Evolutionary conservation across 2,888 invertebrate genomes (phyloP).

Genomic region (Heliconius sara): DNA sequence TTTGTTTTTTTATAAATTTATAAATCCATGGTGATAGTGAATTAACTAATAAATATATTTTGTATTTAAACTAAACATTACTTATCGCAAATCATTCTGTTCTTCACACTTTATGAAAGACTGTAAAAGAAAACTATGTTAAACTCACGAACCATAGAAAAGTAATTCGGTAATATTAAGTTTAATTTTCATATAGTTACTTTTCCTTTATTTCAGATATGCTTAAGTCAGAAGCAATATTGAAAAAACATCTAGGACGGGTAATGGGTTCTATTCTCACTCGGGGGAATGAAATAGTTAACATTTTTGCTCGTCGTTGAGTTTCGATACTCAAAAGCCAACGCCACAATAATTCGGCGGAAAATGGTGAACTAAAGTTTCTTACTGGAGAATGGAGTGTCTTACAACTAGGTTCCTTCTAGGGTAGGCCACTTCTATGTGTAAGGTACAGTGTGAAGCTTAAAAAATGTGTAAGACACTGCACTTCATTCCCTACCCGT

Average conservation of each 20-base stretch:
- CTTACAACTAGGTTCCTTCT: background rate
- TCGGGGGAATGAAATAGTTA: no score
- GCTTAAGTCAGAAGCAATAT: no score
- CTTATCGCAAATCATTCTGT: no score
- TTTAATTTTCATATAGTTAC: no score
- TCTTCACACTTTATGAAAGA: background rate
- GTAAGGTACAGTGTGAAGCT: background rate
- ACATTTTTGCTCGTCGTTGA: no score
- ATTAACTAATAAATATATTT: background rate
- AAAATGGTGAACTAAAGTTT: background rate
- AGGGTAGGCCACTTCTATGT: background rate
- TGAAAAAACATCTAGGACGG: no score
- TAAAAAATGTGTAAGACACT: background rate
- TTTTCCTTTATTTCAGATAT: no score
- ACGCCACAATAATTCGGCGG: background rate
- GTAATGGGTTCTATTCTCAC: no score
- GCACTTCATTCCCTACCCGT: no score
- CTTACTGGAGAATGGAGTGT: background rate
- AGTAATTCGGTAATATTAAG: background rate
- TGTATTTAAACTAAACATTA: background rate
- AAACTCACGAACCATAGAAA: background rate
- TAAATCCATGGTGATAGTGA: background rate
- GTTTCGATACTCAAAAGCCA: no score
- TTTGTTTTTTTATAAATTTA: background rate
- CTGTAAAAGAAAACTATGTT: background rate